A percentile compares a stretch with the other conserved stretches of the same genome.
Conservation (phyloP, 2,888 invertebrate genomes). For the Zaprionus lineosus region DNA sequence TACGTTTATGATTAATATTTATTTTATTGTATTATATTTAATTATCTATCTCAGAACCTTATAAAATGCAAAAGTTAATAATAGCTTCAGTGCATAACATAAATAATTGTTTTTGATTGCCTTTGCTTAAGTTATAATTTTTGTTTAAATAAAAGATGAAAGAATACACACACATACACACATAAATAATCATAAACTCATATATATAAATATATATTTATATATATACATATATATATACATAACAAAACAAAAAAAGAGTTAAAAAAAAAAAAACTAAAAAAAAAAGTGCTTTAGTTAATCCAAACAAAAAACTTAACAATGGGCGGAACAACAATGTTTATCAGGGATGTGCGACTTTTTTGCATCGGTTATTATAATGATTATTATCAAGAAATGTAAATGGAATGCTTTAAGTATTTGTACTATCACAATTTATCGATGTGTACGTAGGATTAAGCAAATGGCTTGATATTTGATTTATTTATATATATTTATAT, state of each 20-base stretch:
- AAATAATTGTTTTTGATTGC: constrained; percentile 57
- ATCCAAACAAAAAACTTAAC: not conserved
- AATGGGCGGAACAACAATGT: constrained; percentile 27
- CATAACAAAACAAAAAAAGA: no score
- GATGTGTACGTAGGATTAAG: constrained; percentile 43
- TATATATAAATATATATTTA: constrained; percentile 20
- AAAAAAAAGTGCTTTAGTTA: constrained; percentile 29
- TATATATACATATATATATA: constrained; percentile 14
- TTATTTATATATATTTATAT: not conserved
- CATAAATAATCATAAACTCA: constrained; percentile 11
- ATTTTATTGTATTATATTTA: constrained; percentile 75
- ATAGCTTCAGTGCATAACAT: constrained; percentile 29
- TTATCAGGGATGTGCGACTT: constrained; percentile 50
- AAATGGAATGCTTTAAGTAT: constrained; percentile 60
- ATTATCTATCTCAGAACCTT: constrained; percentile 67
- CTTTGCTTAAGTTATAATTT: constrained; percentile 67
- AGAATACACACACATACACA: constrained; percentile 18
- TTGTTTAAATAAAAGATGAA: constrained; percentile 67
- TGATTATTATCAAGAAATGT: constrained; percentile 43
- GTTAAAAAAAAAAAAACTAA: constrained; percentile 7
- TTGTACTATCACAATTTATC: constrained; percentile 40
- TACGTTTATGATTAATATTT: constrained; percentile 73
- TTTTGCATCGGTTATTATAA: constrained; percentile 44
- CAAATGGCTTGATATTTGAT: not conserved
- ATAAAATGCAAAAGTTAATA: constrained; percentile 33